These are phyloP conservation scores for Adelosebastes latens DNA, from an alignment of 2,797 vertebrate species.

Conservation along the genomic window DNA sequence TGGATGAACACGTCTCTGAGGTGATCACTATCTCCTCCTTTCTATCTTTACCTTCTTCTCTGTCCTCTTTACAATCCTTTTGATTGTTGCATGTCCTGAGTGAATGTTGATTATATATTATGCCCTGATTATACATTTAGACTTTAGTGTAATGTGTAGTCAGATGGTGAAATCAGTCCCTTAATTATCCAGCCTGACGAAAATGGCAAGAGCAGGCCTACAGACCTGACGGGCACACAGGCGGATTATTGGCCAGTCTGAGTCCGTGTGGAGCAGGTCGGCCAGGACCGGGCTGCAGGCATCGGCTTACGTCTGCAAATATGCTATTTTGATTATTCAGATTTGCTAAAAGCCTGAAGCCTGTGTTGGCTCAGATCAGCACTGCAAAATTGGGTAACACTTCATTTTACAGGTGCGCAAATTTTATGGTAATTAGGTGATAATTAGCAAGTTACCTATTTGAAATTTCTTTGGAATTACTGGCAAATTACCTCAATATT, in stretches of 20 bases:
- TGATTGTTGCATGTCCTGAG: conserved; percentile 31
- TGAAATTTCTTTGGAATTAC: no score
- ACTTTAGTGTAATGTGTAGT: conserved; percentile 62
- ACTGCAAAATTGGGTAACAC: not conserved
- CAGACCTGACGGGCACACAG: conserved; percentile 43
- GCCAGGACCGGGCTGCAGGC: conserved; percentile 5
- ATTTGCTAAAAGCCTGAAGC: conserved; percentile 2
- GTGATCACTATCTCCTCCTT: conserved; percentile 82
- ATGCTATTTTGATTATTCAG: conserved; percentile 30
- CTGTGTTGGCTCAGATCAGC: not conserved
- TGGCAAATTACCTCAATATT: no score
- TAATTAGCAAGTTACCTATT: no score
- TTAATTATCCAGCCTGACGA: conserved; percentile 60
- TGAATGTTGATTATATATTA: conserved; percentile 57
- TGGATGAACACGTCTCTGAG: conserved; percentile 94
- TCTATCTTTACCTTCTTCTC: conserved; percentile 9
- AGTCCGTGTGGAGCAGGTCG: conserved; percentile 13
- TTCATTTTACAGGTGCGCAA: no score
- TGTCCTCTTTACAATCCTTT: conserved; percentile 6
- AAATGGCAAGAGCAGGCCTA: conserved; percentile 53
- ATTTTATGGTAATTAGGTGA: no score
- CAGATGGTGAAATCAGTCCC: conserved; percentile 55
- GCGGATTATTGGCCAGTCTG: conserved; percentile 38
- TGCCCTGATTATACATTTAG: conserved; percentile 57
- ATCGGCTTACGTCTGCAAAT: conserved; percentile 15